Base-by-base conservation (phyloP, 2,888 invertebrate species). In the Lycophotia porphyrea region DNA sequence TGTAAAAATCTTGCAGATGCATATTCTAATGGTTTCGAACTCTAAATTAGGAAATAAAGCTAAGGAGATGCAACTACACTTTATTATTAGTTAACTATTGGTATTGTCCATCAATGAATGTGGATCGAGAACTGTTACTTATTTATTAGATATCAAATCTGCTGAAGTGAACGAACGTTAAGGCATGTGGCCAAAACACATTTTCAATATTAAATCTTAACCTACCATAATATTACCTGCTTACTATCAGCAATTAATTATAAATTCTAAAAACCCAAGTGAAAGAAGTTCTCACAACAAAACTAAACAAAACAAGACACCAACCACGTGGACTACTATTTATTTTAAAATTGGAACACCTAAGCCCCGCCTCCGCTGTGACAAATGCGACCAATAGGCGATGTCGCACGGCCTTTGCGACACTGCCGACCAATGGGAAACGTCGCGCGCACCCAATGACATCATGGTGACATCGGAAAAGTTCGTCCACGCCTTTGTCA, bases 381-480 rank as follows among this genome's bases (percentile, higher is more conserved):
- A 96, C 96, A 96, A 90, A 90, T 91, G 76, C 86, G 85, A 90
- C 96, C 95, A 96, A 96, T 95, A 86, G 88, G 89, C 88, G 89
- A 94, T 96, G 96, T 96, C 96, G 92, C 96, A 90, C 88, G 84
- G 93, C 94, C 95, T 83, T 85, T 93, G 96, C 93, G 96, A 96
- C 96, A 96, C 69, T 85, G 82, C 75, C 88, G 79, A 86, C 96
- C 96, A 95, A 96, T 95, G 76, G 88, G 84, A 88, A 71, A 87
- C 92, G 94, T 93, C 93, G 93, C 90, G 81, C 84, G 90, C 91
- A 87, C 90, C 96, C 96, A 96, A 94, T 95, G 96, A 96, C 96
- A 95, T 92, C 89, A 91, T 91, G 95, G 94, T 95, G 96, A 96
- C 96, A 96, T 89, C 91, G 91, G 89, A 89, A 90, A 75, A 91